Conservation (phyloP, 2,888 invertebrate genomes). For the Caenorhabditis doughertyi region DNA sequence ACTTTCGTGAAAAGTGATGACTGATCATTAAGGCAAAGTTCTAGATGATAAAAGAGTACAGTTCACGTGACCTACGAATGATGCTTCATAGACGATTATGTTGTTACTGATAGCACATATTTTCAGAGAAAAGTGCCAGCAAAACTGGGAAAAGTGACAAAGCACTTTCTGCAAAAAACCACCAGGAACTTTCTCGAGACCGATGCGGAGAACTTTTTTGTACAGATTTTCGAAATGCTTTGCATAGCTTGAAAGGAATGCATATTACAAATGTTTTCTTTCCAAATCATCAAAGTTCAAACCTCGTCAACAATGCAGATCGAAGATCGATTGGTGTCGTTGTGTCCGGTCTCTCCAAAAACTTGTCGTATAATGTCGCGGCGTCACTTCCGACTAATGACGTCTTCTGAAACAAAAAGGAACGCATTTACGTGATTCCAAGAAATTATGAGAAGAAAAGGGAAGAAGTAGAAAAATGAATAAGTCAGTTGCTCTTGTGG, state of each 20-base stretch:
- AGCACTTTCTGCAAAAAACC: too few species aligned
- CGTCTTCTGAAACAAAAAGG: conserved; percentile 45
- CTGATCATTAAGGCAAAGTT: conserved; percentile 33
- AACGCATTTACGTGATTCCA: conserved; percentile 33
- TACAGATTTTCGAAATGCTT: neutral
- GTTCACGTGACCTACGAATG: conserved; percentile 34
- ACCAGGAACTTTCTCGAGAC: too few species aligned
- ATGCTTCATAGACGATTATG: conserved; percentile 1
- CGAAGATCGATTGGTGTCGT: conserved; percentile 29
- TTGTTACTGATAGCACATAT: conserved; percentile 13
- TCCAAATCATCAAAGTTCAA: conserved; percentile 26
- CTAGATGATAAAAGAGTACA: conserved; percentile 25
- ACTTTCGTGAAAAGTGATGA: conserved; percentile 9
- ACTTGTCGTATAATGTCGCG: conserved; percentile 28
- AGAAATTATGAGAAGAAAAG: neutral
- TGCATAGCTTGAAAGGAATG: neutral
- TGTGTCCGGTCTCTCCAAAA: neutral
- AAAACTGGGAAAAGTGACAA: conserved; percentile 28
- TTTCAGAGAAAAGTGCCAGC: conserved; percentile 47
- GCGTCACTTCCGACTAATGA: conserved; percentile 33
- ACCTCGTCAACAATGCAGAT: conserved; percentile 45
- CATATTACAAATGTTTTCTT: neutral
- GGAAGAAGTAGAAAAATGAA: conserved; percentile 17
- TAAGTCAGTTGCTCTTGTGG: conserved; percentile 10
- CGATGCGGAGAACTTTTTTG: too few species aligned